Base-by-base conservation (phyloP, 1,140 invertebrate species). In the Drosophila subobscura region DNA sequence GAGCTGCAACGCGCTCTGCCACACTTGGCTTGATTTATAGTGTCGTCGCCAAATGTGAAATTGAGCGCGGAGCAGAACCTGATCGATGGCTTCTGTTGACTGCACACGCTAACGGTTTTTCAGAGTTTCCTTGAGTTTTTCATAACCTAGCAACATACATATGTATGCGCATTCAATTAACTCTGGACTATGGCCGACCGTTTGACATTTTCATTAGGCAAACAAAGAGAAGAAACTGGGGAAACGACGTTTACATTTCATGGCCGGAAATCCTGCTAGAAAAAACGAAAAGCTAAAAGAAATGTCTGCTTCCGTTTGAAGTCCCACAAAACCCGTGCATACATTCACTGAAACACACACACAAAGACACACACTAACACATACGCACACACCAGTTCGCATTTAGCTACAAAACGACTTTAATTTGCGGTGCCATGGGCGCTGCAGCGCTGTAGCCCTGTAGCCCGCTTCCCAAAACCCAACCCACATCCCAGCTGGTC, bases 371-470 rank as follows among this genome's bases (percentile, higher is more conserved):
- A 52, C 25, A 52, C 33, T 42, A 4, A 59, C 16, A 40, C 0
- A 47, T 2, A 54, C 44, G 22, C 50, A 45, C 27, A 49, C 22
- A 60, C 54, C 63, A 27, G 68, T 42, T 66, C 53, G 65, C 57
- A 79, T 83, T 83, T 76, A 88, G 67, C 83, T 75, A 53, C 79
- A 88, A 89, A 88, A 89, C 67, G 75, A 89, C 72, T 88, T 88
- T 88, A 89, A 88, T 88, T 83, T 88, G 83, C 66, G 83, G 83
- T 88, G 59, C 67, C 54, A 58, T 47, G 55, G 71, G 70, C 52
- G 51, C 41, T 54, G 40, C 33, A 12, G 20, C 52, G 51, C 41
- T 54, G 40, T 42, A 12, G 20, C 33, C 37, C 12, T 40, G 16
- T n/a, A n/a, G 51, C 27, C 44, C 12, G 14, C 56, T 25, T 7